Percentiles rank a stretch among this genome's conserved stretches.
These are phyloP conservation scores for Entomobrya multifasciata DNA, from an alignment of 2,888 invertebrate species.

Conservation along the genomic window DNA sequence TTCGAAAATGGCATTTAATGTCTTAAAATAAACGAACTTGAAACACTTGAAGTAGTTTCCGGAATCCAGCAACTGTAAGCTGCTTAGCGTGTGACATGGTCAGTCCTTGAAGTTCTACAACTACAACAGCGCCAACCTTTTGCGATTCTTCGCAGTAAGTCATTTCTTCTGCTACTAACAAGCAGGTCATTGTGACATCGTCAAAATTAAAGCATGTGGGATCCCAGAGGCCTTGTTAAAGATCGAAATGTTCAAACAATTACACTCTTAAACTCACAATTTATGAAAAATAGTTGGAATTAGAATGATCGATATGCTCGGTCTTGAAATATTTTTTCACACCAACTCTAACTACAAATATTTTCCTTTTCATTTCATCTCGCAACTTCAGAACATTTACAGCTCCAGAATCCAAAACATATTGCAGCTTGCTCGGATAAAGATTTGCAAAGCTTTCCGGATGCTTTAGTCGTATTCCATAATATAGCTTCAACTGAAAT, in stretches of 20 bases:
- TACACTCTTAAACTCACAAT: neutral
- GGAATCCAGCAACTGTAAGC: conserved; percentile 47
- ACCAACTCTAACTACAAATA: conserved; percentile 63
- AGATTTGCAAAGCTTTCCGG: conserved; percentile 42
- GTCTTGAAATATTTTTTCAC: neutral
- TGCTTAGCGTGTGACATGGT: conserved; percentile 57
- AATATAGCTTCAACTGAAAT: conserved; percentile 56
- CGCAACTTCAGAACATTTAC: conserved; percentile 42
- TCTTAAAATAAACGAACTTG: conserved; percentile 34
- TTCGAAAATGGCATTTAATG: conserved; percentile 4
- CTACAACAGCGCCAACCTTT: conserved; percentile 52
- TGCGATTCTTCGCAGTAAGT: conserved; percentile 60
- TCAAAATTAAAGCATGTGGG: conserved; percentile 43
- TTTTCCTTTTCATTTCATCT: conserved; percentile 53
- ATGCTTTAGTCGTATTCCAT: conserved; percentile 51
- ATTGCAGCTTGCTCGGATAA: conserved; percentile 38
- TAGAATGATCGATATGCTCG: neutral
- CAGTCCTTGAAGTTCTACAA: conserved; percentile 58
- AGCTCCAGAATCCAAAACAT: conserved; percentile 58
- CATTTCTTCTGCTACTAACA: conserved; percentile 69
- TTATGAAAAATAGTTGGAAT: neutral
- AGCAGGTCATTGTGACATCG: conserved; percentile 50
- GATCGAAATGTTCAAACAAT: neutral
- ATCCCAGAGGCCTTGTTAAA: conserved; percentile 52
- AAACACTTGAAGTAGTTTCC: conserved; percentile 54